Evolutionary conservation across 2,113 vertebrate species (phyloP).

Genomic region (Pangasianodon hypophthalmus): DNA sequence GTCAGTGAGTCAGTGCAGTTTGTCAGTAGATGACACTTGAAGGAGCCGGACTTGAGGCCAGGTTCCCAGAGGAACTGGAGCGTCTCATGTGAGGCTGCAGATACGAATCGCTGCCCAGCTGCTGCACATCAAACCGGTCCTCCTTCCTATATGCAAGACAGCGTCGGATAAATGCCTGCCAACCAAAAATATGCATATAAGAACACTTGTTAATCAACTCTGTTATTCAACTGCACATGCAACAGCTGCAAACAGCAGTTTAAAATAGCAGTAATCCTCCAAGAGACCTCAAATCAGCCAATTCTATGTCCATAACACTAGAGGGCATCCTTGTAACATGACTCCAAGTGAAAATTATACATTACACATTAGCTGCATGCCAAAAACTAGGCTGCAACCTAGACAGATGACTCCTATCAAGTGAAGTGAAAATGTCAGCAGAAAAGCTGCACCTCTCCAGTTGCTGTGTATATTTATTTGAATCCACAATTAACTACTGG

Average conservation of each 20-base stretch:
- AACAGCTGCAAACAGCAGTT: neutral
- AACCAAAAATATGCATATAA: neutral
- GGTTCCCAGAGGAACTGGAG: conserved; percentile 97
- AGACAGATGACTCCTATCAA: neutral
- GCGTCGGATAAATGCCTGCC: conserved; percentile 93
- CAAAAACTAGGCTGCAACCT: neutral
- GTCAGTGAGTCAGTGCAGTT: conserved; percentile 61
- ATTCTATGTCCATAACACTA: conserved; percentile 13
- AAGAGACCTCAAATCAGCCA: neutral
- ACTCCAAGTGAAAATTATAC: neutral
- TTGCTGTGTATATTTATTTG: neutral
- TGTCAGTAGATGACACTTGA: conserved; percentile 93
- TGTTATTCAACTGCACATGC: neutral
- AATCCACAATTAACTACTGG: neutral
- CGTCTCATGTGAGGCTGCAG: conserved; percentile 97
- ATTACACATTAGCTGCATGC: neutral
- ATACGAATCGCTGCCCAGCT: conserved; percentile 94
- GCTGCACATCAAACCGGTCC: conserved; percentile 94
- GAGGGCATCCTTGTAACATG: conserved; percentile 21
- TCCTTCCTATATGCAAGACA: conserved; percentile 98
- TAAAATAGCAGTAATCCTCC: neutral
- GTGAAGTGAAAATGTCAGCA: neutral
- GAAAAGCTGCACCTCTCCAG: neutral
- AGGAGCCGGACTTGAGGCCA: conserved; percentile 84
- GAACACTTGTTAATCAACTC: neutral